Evolutionary conservation across 1,140 invertebrate species (phyloP).

Genomic region (Aphis craccivora): DNA sequence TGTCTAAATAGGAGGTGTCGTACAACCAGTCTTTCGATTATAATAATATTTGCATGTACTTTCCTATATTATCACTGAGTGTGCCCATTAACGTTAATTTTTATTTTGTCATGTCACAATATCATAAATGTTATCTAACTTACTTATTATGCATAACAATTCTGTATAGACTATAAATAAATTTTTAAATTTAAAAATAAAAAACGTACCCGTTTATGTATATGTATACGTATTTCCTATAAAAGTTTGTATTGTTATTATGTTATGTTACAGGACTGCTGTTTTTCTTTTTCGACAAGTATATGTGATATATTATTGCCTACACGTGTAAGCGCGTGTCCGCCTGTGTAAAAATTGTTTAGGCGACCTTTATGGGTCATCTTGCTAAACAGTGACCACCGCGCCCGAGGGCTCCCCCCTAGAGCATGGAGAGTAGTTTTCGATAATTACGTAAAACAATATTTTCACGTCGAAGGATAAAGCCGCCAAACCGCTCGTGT

Average conservation of each 20-base stretch:
- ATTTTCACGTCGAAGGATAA: neutral
- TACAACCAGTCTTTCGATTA: neutral
- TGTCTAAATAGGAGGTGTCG: neutral
- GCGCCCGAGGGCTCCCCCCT: neutral
- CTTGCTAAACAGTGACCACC: neutral
- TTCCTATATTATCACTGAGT: neutral
- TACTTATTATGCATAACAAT: neutral
- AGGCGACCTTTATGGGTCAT: neutral
- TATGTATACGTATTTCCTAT: neutral
- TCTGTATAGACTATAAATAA: neutral
- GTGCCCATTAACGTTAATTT: neutral
- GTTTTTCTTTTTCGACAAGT: neutral
- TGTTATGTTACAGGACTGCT: neutral
- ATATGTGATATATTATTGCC: neutral
- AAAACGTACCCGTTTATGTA: neutral
- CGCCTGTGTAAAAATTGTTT: neutral
- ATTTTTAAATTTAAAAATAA: neutral
- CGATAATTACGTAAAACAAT: constrained; percentile 27
- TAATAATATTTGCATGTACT: neutral
- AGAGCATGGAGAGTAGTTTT: constrained; percentile 26
- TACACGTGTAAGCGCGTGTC: neutral
- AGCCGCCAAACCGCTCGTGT: neutral
- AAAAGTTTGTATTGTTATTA: neutral
- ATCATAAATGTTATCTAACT: neutral
- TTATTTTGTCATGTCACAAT: neutral